phyloP scores from a whole-genome alignment of 2,888 invertebrate genomes.

The Erebia epiphron region DNA sequence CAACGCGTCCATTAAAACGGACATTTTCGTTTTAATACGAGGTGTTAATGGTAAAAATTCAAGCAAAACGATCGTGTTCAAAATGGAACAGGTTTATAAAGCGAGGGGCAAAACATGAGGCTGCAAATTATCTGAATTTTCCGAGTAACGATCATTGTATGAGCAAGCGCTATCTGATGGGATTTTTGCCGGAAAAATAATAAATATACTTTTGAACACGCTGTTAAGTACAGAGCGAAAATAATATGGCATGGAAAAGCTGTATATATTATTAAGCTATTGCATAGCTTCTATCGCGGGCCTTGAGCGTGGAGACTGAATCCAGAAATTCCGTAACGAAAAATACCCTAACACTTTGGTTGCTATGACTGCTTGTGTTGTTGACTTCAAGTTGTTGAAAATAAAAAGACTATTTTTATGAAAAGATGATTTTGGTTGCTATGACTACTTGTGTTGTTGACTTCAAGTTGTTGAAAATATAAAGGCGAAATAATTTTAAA shows the following conservation, averaged over 20 bases:
- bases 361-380: too few relatives aligned
- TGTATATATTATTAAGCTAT: too few relatives aligned
- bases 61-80: slow-evolving; percentile 17
- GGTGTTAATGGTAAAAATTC: slow-evolving; percentile 21
- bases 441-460: too few relatives aligned
- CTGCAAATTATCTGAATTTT: slow-evolving; percentile 22
- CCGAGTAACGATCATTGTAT: slow-evolving; percentile 19
- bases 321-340: too few relatives aligned
- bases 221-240: slow-evolving; percentile 5
- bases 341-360: too few relatives aligned
- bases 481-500: too few relatives aligned
- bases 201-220: slow-evolving; percentile 8
- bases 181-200: slow-evolving; percentile 15
- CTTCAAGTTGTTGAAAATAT: too few relatives aligned
- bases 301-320: too few relatives aligned
- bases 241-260: background rate
- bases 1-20: slow-evolving; percentile 17
- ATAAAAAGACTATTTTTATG: too few relatives aligned
- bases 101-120: slow-evolving; percentile 22
- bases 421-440: too few relatives aligned
- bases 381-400: too few relatives aligned
- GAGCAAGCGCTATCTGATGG: slow-evolving; percentile 18
- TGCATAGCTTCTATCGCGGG: too few relatives aligned
- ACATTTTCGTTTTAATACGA: slow-evolving; percentile 24
- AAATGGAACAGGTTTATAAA: slow-evolving; percentile 12